Evolutionary conservation across 2,888 invertebrate species (phyloP).

Genomic region (Saturnia japonica): DNA sequence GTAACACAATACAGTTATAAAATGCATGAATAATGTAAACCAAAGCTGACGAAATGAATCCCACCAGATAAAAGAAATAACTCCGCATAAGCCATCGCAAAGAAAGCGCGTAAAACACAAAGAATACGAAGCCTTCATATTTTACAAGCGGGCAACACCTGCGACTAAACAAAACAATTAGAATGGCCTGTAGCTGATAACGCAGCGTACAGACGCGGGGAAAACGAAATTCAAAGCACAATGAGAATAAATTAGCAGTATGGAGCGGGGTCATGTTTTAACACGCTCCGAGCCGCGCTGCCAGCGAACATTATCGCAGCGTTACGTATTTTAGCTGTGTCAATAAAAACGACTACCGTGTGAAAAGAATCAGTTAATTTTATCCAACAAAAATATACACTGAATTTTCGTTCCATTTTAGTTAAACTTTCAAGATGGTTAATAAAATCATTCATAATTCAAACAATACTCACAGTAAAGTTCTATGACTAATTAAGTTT

Average conservation of each 20-base stretch:
- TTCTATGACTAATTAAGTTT: too few relatives aligned
- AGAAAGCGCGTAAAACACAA: constrained; percentile 14
- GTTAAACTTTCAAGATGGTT: background rate
- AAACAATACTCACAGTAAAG: too few relatives aligned
- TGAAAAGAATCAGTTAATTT: background rate
- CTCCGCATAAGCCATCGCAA: constrained; percentile 1
- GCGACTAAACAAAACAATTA: constrained; percentile 26
- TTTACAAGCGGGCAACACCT: constrained; percentile 16
- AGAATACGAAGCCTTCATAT: constrained; percentile 17
- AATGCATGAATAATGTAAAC: background rate
- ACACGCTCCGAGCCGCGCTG: constrained; percentile 18
- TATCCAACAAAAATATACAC: background rate
- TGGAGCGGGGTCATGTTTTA: constrained; percentile 37
- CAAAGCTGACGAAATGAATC: background rate
- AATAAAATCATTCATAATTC: background rate
- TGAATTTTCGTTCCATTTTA: background rate
- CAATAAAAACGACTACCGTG: constrained; percentile 1
- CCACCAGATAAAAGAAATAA: background rate
- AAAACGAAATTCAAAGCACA: constrained; percentile 44
- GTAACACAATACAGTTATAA: background rate
- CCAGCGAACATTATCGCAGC: background rate
- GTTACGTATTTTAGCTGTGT: constrained; percentile 3
- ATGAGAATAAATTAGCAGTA: constrained; percentile 44
- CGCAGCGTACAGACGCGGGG: constrained; percentile 36
- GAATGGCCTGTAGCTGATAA: constrained; percentile 39